Evolutionary conservation across 2,797 vertebrate species (phyloP).

Genomic region (Ispidina lecontei): DNA sequence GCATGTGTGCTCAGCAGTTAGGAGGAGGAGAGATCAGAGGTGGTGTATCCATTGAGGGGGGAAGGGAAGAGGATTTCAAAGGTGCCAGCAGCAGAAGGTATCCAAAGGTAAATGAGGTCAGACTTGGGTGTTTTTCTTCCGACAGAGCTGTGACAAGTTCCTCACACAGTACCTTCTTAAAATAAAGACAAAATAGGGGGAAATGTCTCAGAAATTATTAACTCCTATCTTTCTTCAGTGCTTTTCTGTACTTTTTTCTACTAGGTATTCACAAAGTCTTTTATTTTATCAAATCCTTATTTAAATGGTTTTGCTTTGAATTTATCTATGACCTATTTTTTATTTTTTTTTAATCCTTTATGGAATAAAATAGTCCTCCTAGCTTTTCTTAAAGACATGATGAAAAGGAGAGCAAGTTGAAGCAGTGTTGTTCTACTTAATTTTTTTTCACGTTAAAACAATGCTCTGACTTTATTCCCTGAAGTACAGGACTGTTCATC

Average conservation of each 20-base stretch:
- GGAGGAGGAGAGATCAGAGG: constrained; percentile 1
- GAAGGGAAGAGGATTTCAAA: constrained; percentile 2
- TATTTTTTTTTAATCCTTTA: constrained; percentile 28
- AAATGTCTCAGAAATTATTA: neutral
- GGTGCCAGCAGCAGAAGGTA: neutral
- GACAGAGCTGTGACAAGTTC: neutral
- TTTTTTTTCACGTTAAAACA: neutral
- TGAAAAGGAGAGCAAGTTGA: constrained; percentile 1
- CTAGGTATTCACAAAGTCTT: neutral
- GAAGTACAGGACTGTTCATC: neutral
- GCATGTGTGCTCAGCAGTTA: constrained; percentile 49
- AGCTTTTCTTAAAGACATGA: neutral
- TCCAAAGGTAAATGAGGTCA: neutral
- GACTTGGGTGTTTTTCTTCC: neutral
- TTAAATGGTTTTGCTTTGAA: constrained; percentile 32
- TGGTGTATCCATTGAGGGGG: neutral
- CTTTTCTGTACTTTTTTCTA: neutral
- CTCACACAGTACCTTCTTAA: neutral
- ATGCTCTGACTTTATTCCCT: neutral
- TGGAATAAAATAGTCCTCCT: neutral
- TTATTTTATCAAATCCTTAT: constrained; percentile 40
- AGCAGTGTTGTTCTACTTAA: neutral
- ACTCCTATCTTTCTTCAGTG: neutral
- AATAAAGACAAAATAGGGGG: neutral
- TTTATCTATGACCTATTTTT: constrained; percentile 46